A percentile compares a stretch with the other conserved stretches of the same genome.
phyloP scores from a whole-genome alignment of 2,113 vertebrate genomes.

The Lagopus muta region DNA sequence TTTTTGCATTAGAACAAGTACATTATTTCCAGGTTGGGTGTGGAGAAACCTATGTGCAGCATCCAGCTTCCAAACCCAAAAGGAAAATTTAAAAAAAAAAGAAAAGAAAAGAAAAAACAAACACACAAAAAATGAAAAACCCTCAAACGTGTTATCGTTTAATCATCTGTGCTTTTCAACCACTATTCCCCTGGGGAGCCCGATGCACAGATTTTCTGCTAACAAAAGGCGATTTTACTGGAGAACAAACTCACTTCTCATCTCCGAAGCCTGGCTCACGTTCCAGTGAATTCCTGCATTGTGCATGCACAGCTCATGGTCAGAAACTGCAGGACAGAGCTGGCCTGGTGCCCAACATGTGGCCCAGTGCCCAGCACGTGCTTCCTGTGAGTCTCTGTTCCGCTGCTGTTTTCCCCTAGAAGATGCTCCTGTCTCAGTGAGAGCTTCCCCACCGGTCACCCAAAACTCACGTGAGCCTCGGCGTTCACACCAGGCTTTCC shows the following conservation, averaged over 20 bases:
- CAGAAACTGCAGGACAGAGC: neutral
- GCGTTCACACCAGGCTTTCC: neutral
- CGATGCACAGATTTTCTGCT: slow-evolving; percentile 10
- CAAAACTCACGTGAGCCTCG: neutral
- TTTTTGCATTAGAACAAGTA: neutral
- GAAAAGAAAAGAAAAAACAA: neutral
- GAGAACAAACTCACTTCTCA: slow-evolving; percentile 46
- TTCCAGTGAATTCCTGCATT: slow-evolving; percentile 23
- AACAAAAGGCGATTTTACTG: slow-evolving; percentile 33
- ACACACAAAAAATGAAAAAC: accelerated
- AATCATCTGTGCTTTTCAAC: slow-evolving; percentile 40
- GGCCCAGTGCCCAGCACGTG: neutral
- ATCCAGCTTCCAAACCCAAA: neutral
- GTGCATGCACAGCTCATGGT: neutral
- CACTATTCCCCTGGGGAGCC: neutral
- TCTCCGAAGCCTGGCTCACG: slow-evolving; percentile 10
- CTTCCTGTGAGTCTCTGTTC: neutral
- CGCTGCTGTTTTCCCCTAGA: neutral
- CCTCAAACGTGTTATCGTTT: slow-evolving; percentile 8
- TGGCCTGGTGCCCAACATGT: slow-evolving; percentile 14
- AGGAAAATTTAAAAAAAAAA: neutral
- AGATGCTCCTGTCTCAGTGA: neutral
- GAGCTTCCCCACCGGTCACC: neutral
- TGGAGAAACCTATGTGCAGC: neutral
- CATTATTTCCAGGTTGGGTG: neutral